Percentiles rank a stretch among this genome's conserved stretches.
These are phyloP conservation scores for Campylomormyrus numenius DNA, from an alignment of 2,113 vertebrate genomes.

Conservation along the genomic window DNA sequence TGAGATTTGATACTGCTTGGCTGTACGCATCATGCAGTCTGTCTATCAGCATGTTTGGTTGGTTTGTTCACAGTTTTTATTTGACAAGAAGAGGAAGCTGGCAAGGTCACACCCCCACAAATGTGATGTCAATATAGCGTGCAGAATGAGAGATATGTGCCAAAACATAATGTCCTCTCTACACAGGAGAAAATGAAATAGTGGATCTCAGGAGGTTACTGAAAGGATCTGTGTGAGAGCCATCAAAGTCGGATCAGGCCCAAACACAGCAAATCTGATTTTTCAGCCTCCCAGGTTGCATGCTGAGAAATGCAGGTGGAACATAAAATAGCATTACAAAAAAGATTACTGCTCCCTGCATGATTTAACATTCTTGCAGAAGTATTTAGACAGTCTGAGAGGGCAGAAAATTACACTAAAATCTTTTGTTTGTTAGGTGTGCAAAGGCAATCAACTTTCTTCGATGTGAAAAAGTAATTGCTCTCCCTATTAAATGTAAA, in stretches of 20 bases:
- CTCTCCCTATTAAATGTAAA: not conserved
- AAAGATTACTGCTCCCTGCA: not conserved
- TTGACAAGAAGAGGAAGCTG: not conserved
- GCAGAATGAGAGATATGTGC: not conserved
- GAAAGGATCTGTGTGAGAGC: not conserved
- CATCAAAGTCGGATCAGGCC: not conserved
- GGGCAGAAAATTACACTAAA: not conserved
- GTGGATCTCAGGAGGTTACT: not conserved
- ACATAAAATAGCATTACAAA: not conserved
- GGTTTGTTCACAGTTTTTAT: not conserved
- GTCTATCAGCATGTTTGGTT: not conserved
- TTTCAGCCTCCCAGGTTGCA: not conserved
- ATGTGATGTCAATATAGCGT: not conserved
- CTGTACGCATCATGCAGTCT: not conserved
- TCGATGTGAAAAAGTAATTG: not conserved
- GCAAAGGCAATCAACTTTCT: not conserved
- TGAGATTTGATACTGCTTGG: not conserved
- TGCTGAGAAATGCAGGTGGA: not conserved
- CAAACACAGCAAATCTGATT: not conserved
- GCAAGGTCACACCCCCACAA: too few species aligned
- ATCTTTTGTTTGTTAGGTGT: not conserved
- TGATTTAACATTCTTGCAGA: not conserved
- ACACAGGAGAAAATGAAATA: not conserved
- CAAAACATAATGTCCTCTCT: not conserved
- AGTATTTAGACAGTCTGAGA: not conserved